These are phyloP conservation scores for Blera fallax DNA, from an alignment of 2,888 invertebrate genomes.

Conservation along the genomic window DNA sequence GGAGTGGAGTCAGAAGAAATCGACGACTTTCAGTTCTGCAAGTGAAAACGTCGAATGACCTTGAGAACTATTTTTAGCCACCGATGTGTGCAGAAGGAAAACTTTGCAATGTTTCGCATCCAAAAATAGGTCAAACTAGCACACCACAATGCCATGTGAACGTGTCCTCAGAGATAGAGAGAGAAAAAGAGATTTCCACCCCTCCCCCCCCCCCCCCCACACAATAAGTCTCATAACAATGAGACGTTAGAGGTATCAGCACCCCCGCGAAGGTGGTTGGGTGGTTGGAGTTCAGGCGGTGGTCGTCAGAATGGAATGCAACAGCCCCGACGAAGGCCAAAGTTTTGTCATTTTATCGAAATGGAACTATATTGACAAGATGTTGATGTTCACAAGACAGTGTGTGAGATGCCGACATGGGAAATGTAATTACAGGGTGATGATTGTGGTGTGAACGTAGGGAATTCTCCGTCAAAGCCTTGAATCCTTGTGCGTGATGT, in stretches of 20 bases:
- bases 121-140: conserved; percentile 67
- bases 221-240: background rate
- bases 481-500: background rate
- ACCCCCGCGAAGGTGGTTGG: background rate
- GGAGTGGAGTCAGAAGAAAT: conserved; percentile 19
- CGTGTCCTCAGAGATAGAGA: conserved; percentile 21
- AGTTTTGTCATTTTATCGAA: conserved; percentile 1
- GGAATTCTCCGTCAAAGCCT: background rate
- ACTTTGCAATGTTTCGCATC: conserved; percentile 52
- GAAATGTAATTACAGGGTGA: conserved; percentile 15
- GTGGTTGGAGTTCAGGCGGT: background rate
- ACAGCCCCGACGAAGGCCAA: conserved; percentile 30
- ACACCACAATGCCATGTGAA: conserved; percentile 29
- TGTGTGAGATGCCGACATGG: background rate
- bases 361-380: conserved; percentile 32
- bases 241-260: background rate
- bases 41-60: conserved; percentile 50
- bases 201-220: no score
- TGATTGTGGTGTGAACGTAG: background rate
- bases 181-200: no score
- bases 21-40: conserved; percentile 44
- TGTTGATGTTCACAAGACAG: conserved; percentile 14
- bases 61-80: conserved; percentile 63
- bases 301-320: conserved; percentile 16
- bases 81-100: conserved; percentile 53